Percentiles rank a stretch among this genome's conserved stretches.
Evolutionary conservation across 2,113 vertebrate species (phyloP).

Genomic region (Eubucco bourcierii): DNA sequence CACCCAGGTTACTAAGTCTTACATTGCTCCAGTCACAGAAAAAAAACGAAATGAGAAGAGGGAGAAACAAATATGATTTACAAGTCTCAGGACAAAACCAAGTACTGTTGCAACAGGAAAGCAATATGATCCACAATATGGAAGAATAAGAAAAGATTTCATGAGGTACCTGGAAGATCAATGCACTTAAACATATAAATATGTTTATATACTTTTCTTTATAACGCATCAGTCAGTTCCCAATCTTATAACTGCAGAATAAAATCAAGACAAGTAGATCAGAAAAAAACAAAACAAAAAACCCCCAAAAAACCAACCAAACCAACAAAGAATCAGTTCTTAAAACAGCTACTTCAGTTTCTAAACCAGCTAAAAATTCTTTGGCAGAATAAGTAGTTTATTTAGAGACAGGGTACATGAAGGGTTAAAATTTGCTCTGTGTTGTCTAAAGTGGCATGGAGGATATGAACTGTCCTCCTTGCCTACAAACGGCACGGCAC

Average conservation of each 20-base stretch:
- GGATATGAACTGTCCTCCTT: not conserved
- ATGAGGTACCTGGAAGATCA: not conserved
- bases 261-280: not conserved
- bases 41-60: not conserved
- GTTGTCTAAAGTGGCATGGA: not conserved
- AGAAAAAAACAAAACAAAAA: not conserved
- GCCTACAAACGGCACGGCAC: not conserved
- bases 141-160: not conserved
- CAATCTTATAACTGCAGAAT: not conserved
- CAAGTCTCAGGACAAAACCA: not conserved
- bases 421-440: not conserved
- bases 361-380: conserved; percentile 6
- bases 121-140: not conserved
- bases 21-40: not conserved
- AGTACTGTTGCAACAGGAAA: not conserved
- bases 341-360: not conserved
- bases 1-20: not conserved
- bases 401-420: not conserved
- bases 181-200: not conserved
- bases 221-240: not conserved
- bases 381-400: conserved; percentile 14
- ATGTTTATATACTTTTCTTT: not conserved
- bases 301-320: no score
- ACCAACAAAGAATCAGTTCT: not conserved
- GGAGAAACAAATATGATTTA: not conserved